Conservation (phyloP, 2,797 vertebrate genomes). For the Vultur gryphus region DNA sequence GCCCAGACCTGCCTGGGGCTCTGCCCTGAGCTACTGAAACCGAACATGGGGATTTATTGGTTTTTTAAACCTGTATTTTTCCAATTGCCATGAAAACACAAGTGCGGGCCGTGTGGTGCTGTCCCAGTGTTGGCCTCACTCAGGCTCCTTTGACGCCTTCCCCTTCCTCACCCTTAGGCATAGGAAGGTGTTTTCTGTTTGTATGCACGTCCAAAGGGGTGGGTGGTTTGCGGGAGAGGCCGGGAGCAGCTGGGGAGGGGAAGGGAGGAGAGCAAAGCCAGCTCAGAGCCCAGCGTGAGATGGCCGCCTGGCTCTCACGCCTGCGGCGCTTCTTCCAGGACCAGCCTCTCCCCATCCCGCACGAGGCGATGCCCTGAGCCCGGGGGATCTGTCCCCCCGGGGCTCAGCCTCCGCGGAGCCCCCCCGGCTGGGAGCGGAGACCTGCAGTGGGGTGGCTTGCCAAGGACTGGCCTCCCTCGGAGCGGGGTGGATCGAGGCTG, state of each 20-base stretch:
- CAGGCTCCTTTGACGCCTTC: accelerated
- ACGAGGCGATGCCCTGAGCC: not conserved
- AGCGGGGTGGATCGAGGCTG: accelerated
- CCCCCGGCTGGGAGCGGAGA: not conserved
- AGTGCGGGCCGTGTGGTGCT: accelerated
- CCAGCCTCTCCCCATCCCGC: accelerated
- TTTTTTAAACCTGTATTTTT: not conserved
- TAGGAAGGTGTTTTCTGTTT: not conserved
- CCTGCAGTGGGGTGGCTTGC: not conserved
- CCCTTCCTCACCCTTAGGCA: not conserved
- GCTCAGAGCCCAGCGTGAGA: not conserved
- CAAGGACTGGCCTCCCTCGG: not conserved
- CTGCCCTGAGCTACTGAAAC: not conserved
- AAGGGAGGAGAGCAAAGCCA: no score
- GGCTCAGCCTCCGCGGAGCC: accelerated
- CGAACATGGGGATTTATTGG: not conserved
- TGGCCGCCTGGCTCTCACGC: not conserved
- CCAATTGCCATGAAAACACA: not conserved
- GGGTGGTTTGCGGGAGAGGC: not conserved
- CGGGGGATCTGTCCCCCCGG: no score
- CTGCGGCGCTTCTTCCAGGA: not conserved
- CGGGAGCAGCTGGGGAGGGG: not conserved
- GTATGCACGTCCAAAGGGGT: not conserved
- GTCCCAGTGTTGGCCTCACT: accelerated
- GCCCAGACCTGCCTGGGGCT: not conserved